Percentiles rank a stretch among this genome's conserved stretches.
These are phyloP conservation scores for Polydrusus cervinus DNA, from an alignment of 2,888 invertebrate species.

Conservation along the genomic window DNA sequence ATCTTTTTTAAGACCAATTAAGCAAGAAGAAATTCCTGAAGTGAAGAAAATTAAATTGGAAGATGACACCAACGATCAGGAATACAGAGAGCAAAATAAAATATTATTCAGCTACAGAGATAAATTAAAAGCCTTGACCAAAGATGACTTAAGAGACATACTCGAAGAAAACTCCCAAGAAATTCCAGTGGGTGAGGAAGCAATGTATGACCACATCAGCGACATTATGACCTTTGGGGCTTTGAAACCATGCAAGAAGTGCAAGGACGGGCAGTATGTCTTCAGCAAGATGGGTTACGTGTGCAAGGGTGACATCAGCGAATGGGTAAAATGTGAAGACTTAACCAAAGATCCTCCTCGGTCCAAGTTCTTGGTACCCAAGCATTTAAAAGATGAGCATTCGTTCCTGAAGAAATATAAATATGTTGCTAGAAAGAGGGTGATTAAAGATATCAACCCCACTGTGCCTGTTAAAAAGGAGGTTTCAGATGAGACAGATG, in stretches of 20 bases:
- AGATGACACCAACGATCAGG: slow-evolving; percentile 75
- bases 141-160: slow-evolving; percentile 77
- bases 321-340: slow-evolving; percentile 92
- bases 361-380: slow-evolving; percentile 74
- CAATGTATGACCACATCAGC: slow-evolving; percentile 82
- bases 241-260: slow-evolving; percentile 83
- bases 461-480: slow-evolving; percentile 72
- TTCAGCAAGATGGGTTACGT: slow-evolving; percentile 85
- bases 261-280: slow-evolving; percentile 82
- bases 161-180: slow-evolving; percentile 84
- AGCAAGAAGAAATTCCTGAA: slow-evolving; percentile 75
- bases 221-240: slow-evolving; percentile 94
- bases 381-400: slow-evolving; percentile 70
- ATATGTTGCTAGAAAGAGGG: slow-evolving; percentile 74
- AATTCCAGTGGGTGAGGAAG: slow-evolving; percentile 78
- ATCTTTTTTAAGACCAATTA: slow-evolving; percentile 67
- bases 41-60: slow-evolving; percentile 80
- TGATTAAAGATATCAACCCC: slow-evolving; percentile 75
- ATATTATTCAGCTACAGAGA: slow-evolving; percentile 81
- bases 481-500: slow-evolving; percentile 62
- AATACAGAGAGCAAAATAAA: slow-evolving; percentile 83
- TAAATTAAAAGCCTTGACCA: slow-evolving; percentile 75
- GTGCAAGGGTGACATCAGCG: slow-evolving; percentile 83
- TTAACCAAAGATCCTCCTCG: slow-evolving; percentile 82
- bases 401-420: slow-evolving; percentile 78